These are phyloP conservation scores for Galago senegalensis DNA, from an alignment of 2,797 vertebrate genomes.

Conservation along the genomic window DNA sequence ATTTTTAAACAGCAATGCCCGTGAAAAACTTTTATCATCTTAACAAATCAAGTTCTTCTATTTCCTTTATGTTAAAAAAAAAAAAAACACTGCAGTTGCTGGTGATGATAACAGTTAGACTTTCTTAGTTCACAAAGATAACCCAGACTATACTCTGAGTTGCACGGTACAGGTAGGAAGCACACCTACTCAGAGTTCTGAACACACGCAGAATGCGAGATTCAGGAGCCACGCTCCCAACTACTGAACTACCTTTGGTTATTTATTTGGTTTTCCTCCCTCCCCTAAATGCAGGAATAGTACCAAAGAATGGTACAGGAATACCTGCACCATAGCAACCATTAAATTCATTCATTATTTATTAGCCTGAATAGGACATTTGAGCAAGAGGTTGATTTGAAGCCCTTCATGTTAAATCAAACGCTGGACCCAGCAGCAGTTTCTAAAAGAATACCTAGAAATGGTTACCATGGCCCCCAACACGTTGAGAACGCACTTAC, in stretches of 20 bases:
- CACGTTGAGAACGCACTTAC: constrained; percentile 80
- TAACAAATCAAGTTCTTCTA: neutral
- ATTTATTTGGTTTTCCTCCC: neutral
- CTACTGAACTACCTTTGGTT: neutral
- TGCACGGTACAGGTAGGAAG: neutral
- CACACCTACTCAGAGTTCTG: neutral
- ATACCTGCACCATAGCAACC: neutral
- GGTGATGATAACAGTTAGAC: neutral
- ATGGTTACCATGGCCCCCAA: fast-evolving
- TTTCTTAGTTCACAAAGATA: neutral
- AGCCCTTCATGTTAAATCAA: neutral
- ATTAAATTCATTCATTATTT: neutral
- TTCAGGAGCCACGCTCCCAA: neutral
- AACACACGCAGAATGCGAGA: neutral
- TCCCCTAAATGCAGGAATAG: neutral
- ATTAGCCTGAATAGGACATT: neutral
- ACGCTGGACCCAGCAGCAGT: fast-evolving
- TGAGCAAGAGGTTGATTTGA: neutral
- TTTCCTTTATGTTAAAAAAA: neutral
- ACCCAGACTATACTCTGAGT: neutral
- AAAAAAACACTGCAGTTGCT: no score
- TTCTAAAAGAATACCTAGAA: neutral
- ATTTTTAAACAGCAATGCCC: constrained; percentile 50
- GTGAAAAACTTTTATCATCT: neutral
- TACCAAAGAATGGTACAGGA: neutral